Base-by-base conservation (phyloP, 1,140 invertebrate genomes). In the Drosophila bipectinata region DNA sequence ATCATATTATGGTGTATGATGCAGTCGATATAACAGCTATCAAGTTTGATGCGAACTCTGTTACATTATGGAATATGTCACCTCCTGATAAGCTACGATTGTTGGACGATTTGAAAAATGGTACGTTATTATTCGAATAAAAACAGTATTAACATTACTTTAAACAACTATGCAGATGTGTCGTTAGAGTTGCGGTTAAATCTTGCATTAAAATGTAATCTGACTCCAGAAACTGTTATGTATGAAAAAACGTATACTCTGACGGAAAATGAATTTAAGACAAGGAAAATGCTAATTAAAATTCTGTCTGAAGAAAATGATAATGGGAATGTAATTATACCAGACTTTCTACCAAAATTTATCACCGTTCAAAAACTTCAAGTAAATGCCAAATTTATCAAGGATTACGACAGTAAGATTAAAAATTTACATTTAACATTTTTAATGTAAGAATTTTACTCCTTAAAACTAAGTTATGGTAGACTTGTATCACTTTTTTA, bases 51-150 rank as follows among this genome's bases (percentile, higher is more conserved):
- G 94, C 95, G 12, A 96, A 97, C 88, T 98, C 98, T 1, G 95
- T 96, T 18, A 95, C 95, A 77, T 92, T 96, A 15, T 99, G 98
- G 98, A 94, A 94, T 55, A 98, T 99, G 74, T 98, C 97, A 41
- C 97, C 97, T 5, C 98, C 98, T 0, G 97, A 97, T 91, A 94
- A 95, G 80, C 78, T 94, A n/a, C 94, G 95, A 9, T 93, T 97
- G 59, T 92, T 95, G 45, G 32, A 66, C 21, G 75, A 92, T 56
- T 91, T 82, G 14, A 61, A 61, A 92, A 48, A 92, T 93, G 71
- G 93, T 95, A 49, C 8, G 37, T 39, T 18, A 21, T 28, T 18
- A 18, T 45, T 45, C 14, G 1, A 3, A n/a, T 41, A 41, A 0
- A n/a, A 26, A 32, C 14, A n/a, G 87, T 82, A 51, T 9, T 45